Evolutionary conservation across 2,113 vertebrate genomes (phyloP), one percentile per base, ranked within the genome.

Genomic region (Centropristis striata): DNA sequence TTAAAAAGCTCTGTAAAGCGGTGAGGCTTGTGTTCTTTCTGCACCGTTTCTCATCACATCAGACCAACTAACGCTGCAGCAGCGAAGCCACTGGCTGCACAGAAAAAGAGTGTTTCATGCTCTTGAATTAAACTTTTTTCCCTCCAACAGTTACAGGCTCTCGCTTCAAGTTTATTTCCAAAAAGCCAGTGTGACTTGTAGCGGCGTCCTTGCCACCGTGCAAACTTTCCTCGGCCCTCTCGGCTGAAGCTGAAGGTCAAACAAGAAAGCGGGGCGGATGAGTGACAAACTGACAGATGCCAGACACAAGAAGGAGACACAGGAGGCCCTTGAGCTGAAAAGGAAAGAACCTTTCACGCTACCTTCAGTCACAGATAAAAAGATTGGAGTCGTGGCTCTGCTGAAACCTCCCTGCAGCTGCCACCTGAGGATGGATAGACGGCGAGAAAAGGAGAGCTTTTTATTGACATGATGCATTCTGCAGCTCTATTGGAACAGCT

Each of bases 401-500:
- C 39, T 39, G n/a, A 61, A 36, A 21, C 47, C 59, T 59, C 53
- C 15, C 21, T 58, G 67, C 80, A 80, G 61, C 77, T 80, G 85
- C 63, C 21, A 44, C 75, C 75, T 46, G 55, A 58, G 36, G 36
- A 76, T 36, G 61, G 63, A 65, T 64, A 64, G 42, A 65, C 36
- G 71, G 67, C 64, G n/a, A 71, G 58, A 80, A 32, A 32, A 32
- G 32, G 32, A 6, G n/a, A n/a, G n/a, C n/a, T n/a, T 32, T 32
- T 32, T 32, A 32, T 64, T 66, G 37, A 32, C 55, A 41, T 59
- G 13, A 60, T 54, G 74, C 18, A 76, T 77, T 67, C 68, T 77
- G 63, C 54, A 75, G 68, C 82, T 78, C 76, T 39, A 64, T 21
- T 84, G 57, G 42, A 74, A 21, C 78, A 60, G 78, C 78, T 82